Evolutionary conservation across 53 echinoderm and acorn worm species (phyloP).

Genomic region (Paelopatides confundens): DNA sequence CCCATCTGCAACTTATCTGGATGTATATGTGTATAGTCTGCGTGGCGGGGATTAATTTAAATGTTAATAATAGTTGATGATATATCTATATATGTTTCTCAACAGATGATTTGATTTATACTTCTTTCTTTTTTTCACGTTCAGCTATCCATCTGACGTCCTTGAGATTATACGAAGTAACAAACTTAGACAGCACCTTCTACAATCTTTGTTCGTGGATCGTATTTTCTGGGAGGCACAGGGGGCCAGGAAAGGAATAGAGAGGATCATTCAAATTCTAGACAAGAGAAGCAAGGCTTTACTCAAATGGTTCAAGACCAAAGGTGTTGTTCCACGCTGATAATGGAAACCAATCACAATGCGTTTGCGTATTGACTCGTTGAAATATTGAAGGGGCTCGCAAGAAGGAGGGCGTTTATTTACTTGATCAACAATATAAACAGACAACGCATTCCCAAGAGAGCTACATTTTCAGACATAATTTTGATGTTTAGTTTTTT

Average conservation of each 20-base stretch:
- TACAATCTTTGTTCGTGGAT: conserved; percentile 85
- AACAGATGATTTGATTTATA: neutral
- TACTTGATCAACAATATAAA: no score
- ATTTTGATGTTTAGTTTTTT: no score
- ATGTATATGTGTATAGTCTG: no score
- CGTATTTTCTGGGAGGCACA: conserved; percentile 82
- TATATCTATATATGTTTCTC: no score
- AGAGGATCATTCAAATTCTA: conserved; percentile 73
- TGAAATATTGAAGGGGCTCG: no score
- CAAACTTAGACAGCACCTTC: conserved; percentile 65
- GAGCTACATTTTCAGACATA: no score
- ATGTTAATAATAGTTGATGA: no score
- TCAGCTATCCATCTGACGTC: conserved; percentile 68
- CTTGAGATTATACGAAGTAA: conserved; percentile 59
- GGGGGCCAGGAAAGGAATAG: conserved; percentile 78
- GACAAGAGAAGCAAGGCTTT: conserved; percentile 68
- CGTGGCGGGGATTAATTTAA: no score
- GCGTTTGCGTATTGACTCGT: no score
- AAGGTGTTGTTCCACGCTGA: conserved; percentile 28
- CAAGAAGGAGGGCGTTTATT: no score
- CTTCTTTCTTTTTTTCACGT: neutral
- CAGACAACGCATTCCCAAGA: no score
- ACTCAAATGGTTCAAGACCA: conserved; percentile 45
- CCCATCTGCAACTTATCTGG: no score
- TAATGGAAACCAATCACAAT: neutral